phyloP scores from a whole-genome alignment of 2,797 vertebrate genomes.

The Ctenosaura bakeri region DNA sequence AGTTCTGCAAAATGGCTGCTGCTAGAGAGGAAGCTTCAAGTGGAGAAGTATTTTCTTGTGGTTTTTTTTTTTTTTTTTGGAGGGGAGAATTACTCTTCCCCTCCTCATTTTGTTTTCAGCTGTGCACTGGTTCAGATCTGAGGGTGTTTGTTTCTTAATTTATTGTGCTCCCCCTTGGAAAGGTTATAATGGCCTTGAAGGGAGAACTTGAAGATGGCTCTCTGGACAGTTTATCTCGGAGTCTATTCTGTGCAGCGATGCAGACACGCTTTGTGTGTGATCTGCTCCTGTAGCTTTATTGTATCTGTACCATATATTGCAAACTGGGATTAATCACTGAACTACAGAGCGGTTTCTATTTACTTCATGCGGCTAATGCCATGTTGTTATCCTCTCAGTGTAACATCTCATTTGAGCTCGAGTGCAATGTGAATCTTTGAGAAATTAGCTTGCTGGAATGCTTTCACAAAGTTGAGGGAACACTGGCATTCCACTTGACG shows the following conservation, averaged over 20 bases:
- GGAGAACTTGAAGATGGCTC: slow-evolving; percentile 41
- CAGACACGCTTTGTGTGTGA: neutral
- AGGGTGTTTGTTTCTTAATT: slow-evolving; percentile 62
- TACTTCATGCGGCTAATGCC: slow-evolving; percentile 18
- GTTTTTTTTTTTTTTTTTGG: neutral
- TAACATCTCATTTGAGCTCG: slow-evolving; percentile 22
- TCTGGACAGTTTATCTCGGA: slow-evolving; percentile 29
- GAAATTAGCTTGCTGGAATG: neutral
- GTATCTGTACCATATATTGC: neutral
- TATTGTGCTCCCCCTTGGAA: slow-evolving; percentile 51
- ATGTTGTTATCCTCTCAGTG: slow-evolving; percentile 19
- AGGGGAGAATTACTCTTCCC: neutral
- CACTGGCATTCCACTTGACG: neutral
- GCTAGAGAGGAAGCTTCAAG: slow-evolving; percentile 62
- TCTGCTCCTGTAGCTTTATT: neutral
- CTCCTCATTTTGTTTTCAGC: slow-evolving; percentile 61
- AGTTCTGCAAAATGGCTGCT: slow-evolving; percentile 64
- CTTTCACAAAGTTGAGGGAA: neutral
- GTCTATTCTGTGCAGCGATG: slow-evolving; percentile 16
- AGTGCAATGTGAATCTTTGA: neutral
- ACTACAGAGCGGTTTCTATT: slow-evolving; percentile 25
- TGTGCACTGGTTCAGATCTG: slow-evolving; percentile 49
- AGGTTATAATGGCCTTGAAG: slow-evolving; percentile 52
- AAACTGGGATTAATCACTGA: slow-evolving; percentile 33
- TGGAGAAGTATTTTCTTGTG: slow-evolving; percentile 27